phyloP scores from a whole-genome alignment of 1,140 invertebrate species.

The Drosophila virilis region DNA sequence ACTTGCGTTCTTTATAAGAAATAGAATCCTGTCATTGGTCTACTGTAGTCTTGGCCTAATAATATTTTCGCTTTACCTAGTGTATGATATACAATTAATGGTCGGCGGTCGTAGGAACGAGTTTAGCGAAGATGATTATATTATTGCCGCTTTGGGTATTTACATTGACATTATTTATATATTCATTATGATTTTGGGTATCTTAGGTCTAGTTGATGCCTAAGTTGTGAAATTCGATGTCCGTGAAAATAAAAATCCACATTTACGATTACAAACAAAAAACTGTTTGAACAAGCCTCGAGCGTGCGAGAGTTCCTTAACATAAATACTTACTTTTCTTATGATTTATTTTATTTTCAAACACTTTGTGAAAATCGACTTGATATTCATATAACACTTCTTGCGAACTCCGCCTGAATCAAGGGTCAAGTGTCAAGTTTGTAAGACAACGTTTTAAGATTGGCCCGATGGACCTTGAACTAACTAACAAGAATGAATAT shows the following conservation, averaged over 20 bases:
- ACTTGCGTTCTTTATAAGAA: neutral
- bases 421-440: too few species aligned
- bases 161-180: constrained; percentile 39
- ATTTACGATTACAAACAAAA: too few species aligned
- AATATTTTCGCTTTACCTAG: constrained; percentile 9
- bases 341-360: too few species aligned
- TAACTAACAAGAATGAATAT: too few species aligned
- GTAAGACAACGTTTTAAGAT: too few species aligned
- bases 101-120: constrained; percentile 12
- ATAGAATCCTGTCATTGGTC: neutral
- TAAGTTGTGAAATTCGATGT: constrained; percentile 6
- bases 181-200: constrained; percentile 1
- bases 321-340: too few species aligned
- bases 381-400: too few species aligned
- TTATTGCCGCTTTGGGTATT: constrained; percentile 42
- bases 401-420: too few species aligned
- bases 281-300: too few species aligned
- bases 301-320: too few species aligned
- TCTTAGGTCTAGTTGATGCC: neutral
- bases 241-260: constrained; percentile 23
- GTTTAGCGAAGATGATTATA: constrained; percentile 37
- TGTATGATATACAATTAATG: constrained; percentile 40
- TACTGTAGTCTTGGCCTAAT: neutral
- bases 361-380: too few species aligned
- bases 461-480: too few species aligned